Evolutionary conservation across 2,113 vertebrate species (phyloP), one percentile per base, ranked within the genome.

Genomic region (Naja naja): DNA sequence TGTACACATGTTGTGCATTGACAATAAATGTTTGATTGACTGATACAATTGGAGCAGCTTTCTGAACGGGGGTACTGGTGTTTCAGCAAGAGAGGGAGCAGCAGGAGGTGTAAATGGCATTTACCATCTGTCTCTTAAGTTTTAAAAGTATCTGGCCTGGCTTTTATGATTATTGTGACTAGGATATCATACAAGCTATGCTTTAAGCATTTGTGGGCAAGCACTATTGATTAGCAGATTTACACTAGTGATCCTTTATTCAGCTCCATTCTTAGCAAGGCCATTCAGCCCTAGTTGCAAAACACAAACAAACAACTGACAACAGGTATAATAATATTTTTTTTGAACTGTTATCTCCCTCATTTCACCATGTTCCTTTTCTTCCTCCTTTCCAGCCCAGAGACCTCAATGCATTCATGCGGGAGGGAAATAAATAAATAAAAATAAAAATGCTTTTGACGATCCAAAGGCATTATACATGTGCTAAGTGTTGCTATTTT

Each of bases 401-500:
- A 55, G 81, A 87, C 54, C 54, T 87, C 16, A 60, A n/a, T 81
- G 53, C 88, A 91, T 54, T 69, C 43, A 34, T 25, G 81, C 3
- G n/a, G 23, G 58, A 22, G 58, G 3, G 53, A 25, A 23, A 43
- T 23, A 55, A 45, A 87, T 14, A 85, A 55, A 90, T 54, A 87
- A 91, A 85, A 39, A 55, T 55, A 54, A 2, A 64, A 30, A 39
- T 0, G 0, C 87, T 53, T 9, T 34, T 0, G 0, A 12, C 25
- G 52, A 56, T 49, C 88, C 54, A 93, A 53, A 86, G 74, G 39
- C 34, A 47, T 54, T 60, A 93, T 49, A 0, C 18, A 1, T 0
- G 0, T 53, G 91, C 88, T 55, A 74, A 92, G 93, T 56, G 87
- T 92, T 91, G 88, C 91, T 90, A 87, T 55, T 94, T 43, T 10